A percentile compares a stretch with the other conserved stretches of the same genome.
These are phyloP conservation scores for Ahaetulla prasina DNA, from an alignment of 2,113 vertebrate genomes.

Conservation along the genomic window DNA sequence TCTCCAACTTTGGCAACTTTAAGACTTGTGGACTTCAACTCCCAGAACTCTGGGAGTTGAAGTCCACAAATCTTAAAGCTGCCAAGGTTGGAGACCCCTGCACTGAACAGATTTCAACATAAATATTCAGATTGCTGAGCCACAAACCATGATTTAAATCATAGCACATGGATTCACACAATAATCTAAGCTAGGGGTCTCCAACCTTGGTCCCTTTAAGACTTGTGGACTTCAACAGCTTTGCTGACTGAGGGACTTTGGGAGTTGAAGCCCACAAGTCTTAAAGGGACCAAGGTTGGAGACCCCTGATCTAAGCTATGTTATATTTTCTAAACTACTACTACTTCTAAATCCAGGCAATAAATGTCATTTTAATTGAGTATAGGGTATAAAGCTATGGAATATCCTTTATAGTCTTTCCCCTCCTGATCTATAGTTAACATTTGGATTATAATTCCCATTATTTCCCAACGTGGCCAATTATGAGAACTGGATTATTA, in stretches of 20 bases:
- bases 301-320: too few relatives aligned
- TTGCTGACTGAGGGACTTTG: too few relatives aligned
- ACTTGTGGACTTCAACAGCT: too few relatives aligned
- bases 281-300: too few relatives aligned
- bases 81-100: too few relatives aligned
- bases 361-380: not conserved
- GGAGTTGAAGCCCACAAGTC: too few relatives aligned
- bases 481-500: not conserved
- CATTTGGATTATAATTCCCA: not conserved
- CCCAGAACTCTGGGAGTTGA: too few relatives aligned
- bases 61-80: too few relatives aligned
- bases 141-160: not conserved
- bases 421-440: not conserved
- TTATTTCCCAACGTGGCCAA: not conserved
- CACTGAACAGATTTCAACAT: not conserved
- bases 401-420: not conserved
- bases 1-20: too few relatives aligned
- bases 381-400: not conserved
- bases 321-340: not conserved
- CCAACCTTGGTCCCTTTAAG: too few relatives aligned
- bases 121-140: not conserved
- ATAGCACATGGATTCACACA: not conserved
- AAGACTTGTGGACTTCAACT: too few relatives aligned
- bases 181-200: too few relatives aligned
- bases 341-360: not conserved